These are phyloP conservation scores for Drosophila serrata DNA, from an alignment of 1,140 invertebrate species.

Conservation along the genomic window DNA sequence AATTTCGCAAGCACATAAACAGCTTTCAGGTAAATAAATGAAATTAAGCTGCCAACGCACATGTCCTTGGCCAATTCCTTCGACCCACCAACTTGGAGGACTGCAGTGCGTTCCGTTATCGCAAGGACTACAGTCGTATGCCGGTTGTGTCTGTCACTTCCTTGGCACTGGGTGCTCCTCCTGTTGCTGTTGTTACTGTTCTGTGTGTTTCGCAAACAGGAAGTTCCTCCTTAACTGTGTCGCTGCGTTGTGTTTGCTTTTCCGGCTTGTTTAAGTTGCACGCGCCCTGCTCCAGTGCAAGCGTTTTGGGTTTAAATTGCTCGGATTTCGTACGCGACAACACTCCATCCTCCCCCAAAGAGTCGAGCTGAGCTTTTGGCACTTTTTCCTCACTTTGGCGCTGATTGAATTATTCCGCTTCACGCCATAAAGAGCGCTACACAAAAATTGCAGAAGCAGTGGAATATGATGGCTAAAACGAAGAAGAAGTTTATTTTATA, in stretches of 20 bases:
- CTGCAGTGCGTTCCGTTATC: conserved; percentile 46
- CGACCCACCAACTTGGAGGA: conserved; percentile 7
- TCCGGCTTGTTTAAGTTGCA: conserved; percentile 82
- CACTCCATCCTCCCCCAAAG: neutral
- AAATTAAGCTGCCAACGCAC: conserved; percentile 70
- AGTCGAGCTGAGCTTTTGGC: conserved; percentile 46
- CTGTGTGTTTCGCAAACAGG: conserved; percentile 57
- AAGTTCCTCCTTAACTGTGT: conserved; percentile 81
- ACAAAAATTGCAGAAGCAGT: conserved; percentile 45
- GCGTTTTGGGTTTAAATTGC: conserved; percentile 80
- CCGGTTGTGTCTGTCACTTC: conserved; percentile 41
- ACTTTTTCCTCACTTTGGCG: conserved; percentile 63
- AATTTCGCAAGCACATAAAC: conserved; percentile 79
- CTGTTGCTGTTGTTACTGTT: conserved; percentile 4
- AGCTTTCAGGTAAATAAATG: conserved; percentile 80
- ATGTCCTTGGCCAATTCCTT: conserved; percentile 61
- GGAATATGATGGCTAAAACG: conserved; percentile 41
- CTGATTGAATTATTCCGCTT: conserved; percentile 82
- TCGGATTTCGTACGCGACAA: conserved; percentile 58
- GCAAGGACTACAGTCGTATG: conserved; percentile 17
- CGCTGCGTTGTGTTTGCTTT: conserved; percentile 78
- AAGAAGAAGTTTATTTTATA: conserved; percentile 67
- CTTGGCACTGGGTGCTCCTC: conserved; percentile 31
- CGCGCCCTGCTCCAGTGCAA: conserved; percentile 69
- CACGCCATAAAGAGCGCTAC: conserved; percentile 71